A percentile compares a stretch with the other conserved stretches of the same genome.
Evolutionary conservation across 2,113 vertebrate species (phyloP).

Genomic region (Sceloporus tristichus): DNA sequence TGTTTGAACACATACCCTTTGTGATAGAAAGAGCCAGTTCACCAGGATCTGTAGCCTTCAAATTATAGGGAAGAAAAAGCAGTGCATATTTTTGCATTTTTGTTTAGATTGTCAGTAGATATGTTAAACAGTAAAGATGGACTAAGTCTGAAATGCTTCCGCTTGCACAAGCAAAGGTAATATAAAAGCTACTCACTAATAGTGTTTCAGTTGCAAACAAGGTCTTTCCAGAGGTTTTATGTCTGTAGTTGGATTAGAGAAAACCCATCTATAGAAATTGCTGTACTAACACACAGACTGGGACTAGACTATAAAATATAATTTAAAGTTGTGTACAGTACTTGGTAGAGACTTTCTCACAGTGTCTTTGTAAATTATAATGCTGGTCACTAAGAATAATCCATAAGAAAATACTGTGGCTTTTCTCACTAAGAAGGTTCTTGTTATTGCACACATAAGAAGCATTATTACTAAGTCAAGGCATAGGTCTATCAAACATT

Average conservation of each 20-base stretch:
- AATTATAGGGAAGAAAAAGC: not conserved
- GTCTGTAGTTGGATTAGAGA: conserved; percentile 30
- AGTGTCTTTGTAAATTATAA: not conserved
- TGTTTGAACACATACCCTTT: not conserved
- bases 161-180: no score
- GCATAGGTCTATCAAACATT: not conserved
- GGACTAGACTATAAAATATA: conserved; percentile 9
- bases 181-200: conserved; percentile 25
- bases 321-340: no score
- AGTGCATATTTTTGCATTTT: not conserved
- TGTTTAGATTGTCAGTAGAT: not conserved
- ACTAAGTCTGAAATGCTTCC: conserved; percentile 31
- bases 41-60: not conserved
- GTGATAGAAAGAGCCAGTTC: not conserved
- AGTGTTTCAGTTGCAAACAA: conserved; percentile 47
- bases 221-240: conserved; percentile 41
- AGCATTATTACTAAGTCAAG: not conserved
- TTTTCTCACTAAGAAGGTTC: conserved; percentile 38
- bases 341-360: no score
- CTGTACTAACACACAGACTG: conserved; percentile 42
- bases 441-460: not conserved
- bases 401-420: not conserved
- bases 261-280: conserved; percentile 41
- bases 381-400: not conserved
- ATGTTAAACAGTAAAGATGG: not conserved